Base-by-base conservation (phyloP, 2,113 vertebrate species). In the Paracanthobrama guichenoti region DNA sequence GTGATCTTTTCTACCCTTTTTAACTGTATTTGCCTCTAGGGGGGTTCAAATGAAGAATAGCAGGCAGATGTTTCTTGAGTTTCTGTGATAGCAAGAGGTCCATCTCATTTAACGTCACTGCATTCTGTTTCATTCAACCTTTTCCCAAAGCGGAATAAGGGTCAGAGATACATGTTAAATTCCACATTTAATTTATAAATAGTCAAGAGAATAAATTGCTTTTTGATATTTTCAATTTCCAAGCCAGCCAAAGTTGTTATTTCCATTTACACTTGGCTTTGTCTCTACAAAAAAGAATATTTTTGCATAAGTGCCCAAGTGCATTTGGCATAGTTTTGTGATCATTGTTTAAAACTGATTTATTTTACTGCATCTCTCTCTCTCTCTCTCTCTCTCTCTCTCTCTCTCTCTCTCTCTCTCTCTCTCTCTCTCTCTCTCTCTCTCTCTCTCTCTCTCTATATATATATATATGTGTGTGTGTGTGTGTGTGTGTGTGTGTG, bases 181-280 rank as follows among this genome's bases (percentile, higher is more conserved):
- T 86, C 77, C 53, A 80, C 53, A 85, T 89, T 88, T 85, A 89
- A 90, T 90, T 84, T 85, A 86, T 80, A 88, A 87, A 85, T 81
- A 76, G 57, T 55, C 20, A 78, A 31, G 24, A 79, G 72, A 87
- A 60, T 24, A 89, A 86, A 89, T 88, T 74, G 79, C 82, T 81
- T 85, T 84, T 60, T 86, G 60, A 60, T 79, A 86, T 86, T 86
- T 89, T 81, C 83, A 74, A 39, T 87, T 80, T 84, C 55, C 87
- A 69, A 64, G 78, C 22, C 55, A 71, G 60, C 20, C 50, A 64
- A 85, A 89, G 67, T 69, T 72, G 69, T 81, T 86, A 79, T 87
- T 87, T 89, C 84, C 78, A 88, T 88, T 87, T 86, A 28, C 82
- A 83, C 85, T 53, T 84, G 9, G 5, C 64, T 84, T 62, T 39